phyloP scores from a whole-genome alignment of 2,113 vertebrate genomes.

The Sardina pilchardus region DNA sequence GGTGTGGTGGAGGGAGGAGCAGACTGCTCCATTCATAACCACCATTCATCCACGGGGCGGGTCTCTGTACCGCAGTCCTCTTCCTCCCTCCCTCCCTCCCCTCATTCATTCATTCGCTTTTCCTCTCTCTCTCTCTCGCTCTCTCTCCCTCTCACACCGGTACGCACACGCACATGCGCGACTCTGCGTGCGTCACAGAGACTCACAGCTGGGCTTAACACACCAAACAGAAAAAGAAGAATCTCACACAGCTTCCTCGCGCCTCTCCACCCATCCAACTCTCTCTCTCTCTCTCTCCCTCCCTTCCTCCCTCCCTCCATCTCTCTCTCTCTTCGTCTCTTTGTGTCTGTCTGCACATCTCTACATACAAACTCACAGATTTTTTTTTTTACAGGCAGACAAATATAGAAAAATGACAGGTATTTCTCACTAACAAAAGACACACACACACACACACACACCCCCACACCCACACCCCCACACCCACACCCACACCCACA shows the following conservation, averaged over 20 bases:
- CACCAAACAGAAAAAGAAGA: slow-evolving; percentile 5
- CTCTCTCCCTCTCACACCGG: neutral
- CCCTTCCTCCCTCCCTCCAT: neutral
- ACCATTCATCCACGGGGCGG: neutral
- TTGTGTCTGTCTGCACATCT: neutral
- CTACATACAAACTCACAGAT: too few relatives aligned
- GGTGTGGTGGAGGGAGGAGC: neutral
- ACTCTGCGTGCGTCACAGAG: slow-evolving; percentile 1
- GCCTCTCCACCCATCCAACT: neutral
- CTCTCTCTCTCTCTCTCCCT: neutral
- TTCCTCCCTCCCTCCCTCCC: slow-evolving; percentile 29
- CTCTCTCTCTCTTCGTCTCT: neutral
- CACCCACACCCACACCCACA: too few relatives aligned
- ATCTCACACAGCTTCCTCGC: slow-evolving; percentile 3
- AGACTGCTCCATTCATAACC: neutral
- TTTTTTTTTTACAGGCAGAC: too few relatives aligned
- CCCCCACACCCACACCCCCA: too few relatives aligned
- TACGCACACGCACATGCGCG: neutral
- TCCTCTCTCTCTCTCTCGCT: slow-evolving; percentile 40
- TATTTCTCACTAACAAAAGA: too few relatives aligned
- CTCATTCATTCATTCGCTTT: slow-evolving; percentile 23
- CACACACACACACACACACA: too few relatives aligned
- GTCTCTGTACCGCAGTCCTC: slow-evolving; percentile 34
- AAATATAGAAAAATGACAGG: too few relatives aligned
- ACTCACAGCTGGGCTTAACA: slow-evolving; percentile 7